Evolutionary conservation across 2,888 invertebrate species (phyloP), one percentile per base, ranked within the genome.

Genomic region (Orthonychiurus folsomi): DNA sequence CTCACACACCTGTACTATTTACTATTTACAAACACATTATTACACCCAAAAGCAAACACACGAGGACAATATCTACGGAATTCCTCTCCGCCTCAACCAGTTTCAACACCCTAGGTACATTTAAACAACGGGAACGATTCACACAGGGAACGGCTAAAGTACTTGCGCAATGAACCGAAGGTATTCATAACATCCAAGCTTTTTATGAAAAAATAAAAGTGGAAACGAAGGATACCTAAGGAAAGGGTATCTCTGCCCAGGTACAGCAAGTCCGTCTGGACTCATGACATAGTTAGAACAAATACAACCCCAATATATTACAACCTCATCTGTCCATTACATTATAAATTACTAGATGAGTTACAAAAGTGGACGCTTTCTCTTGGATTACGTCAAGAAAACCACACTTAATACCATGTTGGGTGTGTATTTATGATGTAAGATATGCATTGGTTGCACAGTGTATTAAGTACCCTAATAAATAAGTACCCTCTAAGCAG

Each of bases 31-130:
- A 56, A 50, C 57, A 61, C 55, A 62, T 55, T 59, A 59, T 55
- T 62, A 59, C 58, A 62, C 62, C 57, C 52, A 58, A 48, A 28
- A 58, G 57, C 18, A 50, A 60, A 57, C 47, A 26, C 26, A 55
- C 56, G 53, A 58, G 57, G 47, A 24, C 26, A 23, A 60, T 37
- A 5, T 37, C 23, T 59, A 64, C 56, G 47, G 62, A 65, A 62
- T 62, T 65, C 62, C 62, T 60, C 53, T 57, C 60, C 62, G 61
- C 64, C 15, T 37, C 37, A 37, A 37, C 37, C 37, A 64, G 64
- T 64, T 64, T 62, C 65, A 65, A 65, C 65, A 65, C 65, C 62
- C 62, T 15, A 37, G 37, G 37, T 64, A 54, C 24, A 56, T 26
- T 27, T 18, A 23, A 9, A 23, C 20, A 23, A 52, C 20, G 5